phyloP scores from a whole-genome alignment of 2,113 vertebrate genomes.

The Macaca nemestrina region DNA sequence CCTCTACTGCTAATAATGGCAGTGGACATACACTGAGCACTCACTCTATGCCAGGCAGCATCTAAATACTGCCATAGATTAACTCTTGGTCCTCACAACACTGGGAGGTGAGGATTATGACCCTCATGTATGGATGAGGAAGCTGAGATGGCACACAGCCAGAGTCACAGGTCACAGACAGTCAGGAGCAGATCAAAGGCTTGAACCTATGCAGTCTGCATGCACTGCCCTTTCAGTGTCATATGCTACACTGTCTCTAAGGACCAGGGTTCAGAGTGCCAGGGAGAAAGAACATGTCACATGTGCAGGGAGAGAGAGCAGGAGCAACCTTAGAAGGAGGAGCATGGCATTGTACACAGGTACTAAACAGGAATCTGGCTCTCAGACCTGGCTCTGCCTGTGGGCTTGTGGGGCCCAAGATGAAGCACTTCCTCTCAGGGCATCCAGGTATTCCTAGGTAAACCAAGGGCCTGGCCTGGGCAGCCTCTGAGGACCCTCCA shows the following conservation, averaged over 20 bases:
- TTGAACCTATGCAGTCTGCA: neutral
- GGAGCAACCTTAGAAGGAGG: neutral
- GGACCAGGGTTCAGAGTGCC: neutral
- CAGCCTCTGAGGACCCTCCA: neutral
- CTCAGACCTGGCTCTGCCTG: neutral
- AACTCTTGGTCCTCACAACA: neutral
- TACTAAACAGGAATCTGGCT: neutral
- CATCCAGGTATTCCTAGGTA: neutral
- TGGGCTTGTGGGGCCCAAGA: neutral
- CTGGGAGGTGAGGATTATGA: neutral
- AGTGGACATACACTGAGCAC: neutral
- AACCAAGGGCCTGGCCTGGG: neutral
- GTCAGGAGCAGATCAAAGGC: neutral
- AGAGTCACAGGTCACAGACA: neutral
- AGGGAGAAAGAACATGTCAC: neutral
- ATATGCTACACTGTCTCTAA: neutral
- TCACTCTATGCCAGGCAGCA: accelerated
- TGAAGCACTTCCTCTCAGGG: neutral
- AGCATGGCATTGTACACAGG: accelerated
- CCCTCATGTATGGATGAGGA: neutral
- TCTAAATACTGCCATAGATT: neutral
- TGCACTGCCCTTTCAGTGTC: neutral
- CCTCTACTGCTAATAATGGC: accelerated
- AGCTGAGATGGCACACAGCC: neutral
- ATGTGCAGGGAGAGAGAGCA: neutral